Evolutionary conservation across 2,797 vertebrate genomes (phyloP).

Genomic region (Danionella dracula): DNA sequence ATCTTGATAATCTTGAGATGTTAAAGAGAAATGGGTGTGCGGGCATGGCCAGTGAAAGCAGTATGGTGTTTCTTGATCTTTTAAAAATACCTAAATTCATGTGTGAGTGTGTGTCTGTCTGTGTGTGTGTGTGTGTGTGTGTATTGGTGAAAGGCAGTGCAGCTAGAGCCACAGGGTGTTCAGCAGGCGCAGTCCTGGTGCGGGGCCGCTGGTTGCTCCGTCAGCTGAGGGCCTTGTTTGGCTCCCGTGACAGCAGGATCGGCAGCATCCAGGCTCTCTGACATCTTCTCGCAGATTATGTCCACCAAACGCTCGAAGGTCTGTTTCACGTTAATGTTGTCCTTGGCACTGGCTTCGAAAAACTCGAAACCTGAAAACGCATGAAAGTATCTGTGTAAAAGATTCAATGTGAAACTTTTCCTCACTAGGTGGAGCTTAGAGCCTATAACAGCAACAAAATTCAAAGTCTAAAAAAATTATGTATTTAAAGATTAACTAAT

Average conservation of each 20-base stretch:
- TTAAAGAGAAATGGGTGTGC: not conserved
- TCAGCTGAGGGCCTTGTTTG: slow-evolving; percentile 93
- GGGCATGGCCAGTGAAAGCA: not conserved
- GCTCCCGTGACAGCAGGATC: slow-evolving; percentile 87
- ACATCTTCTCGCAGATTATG: slow-evolving; percentile 98
- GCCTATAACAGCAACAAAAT: too few relatives aligned
- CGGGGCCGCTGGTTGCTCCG: slow-evolving; percentile 85
- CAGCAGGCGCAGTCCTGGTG: slow-evolving; percentile 95
- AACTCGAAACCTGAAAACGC: slow-evolving; percentile 82
- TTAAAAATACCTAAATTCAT: slow-evolving; percentile 21
- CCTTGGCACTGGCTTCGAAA: slow-evolving; percentile 94
- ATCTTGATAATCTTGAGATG: not conserved
- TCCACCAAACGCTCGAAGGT: slow-evolving; percentile 95
- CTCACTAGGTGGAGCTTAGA: too few relatives aligned
- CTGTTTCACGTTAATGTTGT: slow-evolving; percentile 98
- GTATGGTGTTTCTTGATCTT: slow-evolving; percentile 10
- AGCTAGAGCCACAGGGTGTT: slow-evolving; percentile 42
- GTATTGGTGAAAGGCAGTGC: slow-evolving; percentile 40
- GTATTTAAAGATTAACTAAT: too few relatives aligned
- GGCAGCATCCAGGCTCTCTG: slow-evolving; percentile 86
- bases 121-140: not conserved
- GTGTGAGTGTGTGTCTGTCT: not conserved
- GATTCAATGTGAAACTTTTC: too few relatives aligned
- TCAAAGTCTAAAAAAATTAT: too few relatives aligned
- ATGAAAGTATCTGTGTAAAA: too few relatives aligned